Conservation (phyloP, 2,888 invertebrate genomes). For the Papilio elwesi region DNA sequence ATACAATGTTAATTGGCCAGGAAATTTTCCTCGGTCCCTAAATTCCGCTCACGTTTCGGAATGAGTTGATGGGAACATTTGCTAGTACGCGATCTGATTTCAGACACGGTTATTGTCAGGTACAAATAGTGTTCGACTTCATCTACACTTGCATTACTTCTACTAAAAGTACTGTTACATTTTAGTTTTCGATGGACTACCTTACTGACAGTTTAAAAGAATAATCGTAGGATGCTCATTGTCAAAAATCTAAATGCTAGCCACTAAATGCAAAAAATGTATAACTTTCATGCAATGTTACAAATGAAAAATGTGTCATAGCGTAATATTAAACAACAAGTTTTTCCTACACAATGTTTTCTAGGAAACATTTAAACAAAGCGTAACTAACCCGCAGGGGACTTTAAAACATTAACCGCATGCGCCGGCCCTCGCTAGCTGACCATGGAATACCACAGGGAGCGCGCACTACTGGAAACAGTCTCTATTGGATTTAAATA, state of each 20-base stretch:
- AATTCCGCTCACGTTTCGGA: slow-evolving; percentile 33
- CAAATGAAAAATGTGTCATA: neutral
- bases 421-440: slow-evolving; percentile 23
- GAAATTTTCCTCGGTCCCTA: slow-evolving; percentile 23
- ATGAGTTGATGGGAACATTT: slow-evolving; percentile 35
- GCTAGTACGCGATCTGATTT: slow-evolving; percentile 32
- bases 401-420: slow-evolving; percentile 36
- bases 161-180: no score
- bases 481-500: slow-evolving; percentile 32
- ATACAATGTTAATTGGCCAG: slow-evolving; percentile 27
- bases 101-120: slow-evolving; percentile 34
- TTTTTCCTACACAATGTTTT: slow-evolving; percentile 6
- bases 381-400: slow-evolving; percentile 25
- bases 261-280: neutral
- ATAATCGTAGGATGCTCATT: no score
- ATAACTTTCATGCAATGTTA: neutral
- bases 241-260: no score
- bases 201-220: no score
- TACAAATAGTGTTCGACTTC: slow-evolving; percentile 27
- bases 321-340: neutral
- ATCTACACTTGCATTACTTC: slow-evolving; percentile 7
- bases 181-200: no score
- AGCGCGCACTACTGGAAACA: slow-evolving; percentile 22
- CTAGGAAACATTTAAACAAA: slow-evolving; percentile 30
- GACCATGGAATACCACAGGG: slow-evolving; percentile 30